Base-by-base conservation (phyloP, 1,140 invertebrate genomes). In the Oscheius sp. region DNA sequence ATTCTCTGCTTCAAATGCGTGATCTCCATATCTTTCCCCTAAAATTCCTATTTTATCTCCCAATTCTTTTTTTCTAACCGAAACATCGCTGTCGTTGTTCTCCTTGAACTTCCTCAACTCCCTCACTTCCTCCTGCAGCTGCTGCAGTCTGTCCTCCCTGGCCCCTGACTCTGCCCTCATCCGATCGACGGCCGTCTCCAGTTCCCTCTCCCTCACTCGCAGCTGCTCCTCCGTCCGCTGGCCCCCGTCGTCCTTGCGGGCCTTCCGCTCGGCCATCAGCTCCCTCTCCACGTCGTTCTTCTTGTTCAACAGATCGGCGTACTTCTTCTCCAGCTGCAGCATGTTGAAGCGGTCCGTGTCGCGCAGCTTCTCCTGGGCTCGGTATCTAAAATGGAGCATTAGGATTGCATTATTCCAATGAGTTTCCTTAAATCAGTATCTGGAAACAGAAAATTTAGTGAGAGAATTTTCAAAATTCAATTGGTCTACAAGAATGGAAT, bases 201-300 rank as follows among this genome's bases (percentile, higher is more conserved):
- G 61, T 35, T 77, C 67, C 13, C 58, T 52, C 52, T 80, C 46
- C 45, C 77, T 80, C 69, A 52, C 64, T 4, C 52, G 49, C 35
- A 59, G 46, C 38, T 67, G 64, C 26, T 67, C 62, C 26, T 34
- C 42, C 63, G 65, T 42, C 62, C 42, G 67, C 20, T 36, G 46
- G 34, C 42, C 66, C 18, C 61, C 65, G 55, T 34, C 67, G 52
- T 68, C 59, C 42, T 38, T 18, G 49, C 32, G 15, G 15, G 75
- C 46, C 29, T 68, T 71, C 28, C 77, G 52, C 55, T 79, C 78
- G 36, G 71, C 74, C 31, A 61, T 65, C n/a, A 79, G 35, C 35
- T 79, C 79, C 28, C 68, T 29, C 35, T 79, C 79, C 18, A 79
- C 36, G 63, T 80, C 79, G 31, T 55, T 34, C 68, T 79, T 79